phyloP scores from a whole-genome alignment of 2,888 invertebrate genomes.

The Operophtera brumata region DNA sequence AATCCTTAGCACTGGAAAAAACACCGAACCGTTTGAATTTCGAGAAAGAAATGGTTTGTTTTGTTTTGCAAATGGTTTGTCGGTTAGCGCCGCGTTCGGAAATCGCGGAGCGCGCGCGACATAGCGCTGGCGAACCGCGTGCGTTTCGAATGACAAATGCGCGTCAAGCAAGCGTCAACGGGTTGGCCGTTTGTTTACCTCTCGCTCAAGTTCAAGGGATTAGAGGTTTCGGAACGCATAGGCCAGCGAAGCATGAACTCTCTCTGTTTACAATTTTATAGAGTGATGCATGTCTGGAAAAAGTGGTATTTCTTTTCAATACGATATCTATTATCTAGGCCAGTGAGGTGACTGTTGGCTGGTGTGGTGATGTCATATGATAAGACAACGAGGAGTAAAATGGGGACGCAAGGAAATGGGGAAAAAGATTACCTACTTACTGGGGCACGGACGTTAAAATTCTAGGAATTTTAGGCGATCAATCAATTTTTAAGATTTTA shows the following conservation, averaged over 20 bases:
- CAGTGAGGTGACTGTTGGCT: slow-evolving; percentile 30
- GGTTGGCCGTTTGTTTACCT: slow-evolving; percentile 68
- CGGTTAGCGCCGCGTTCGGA: slow-evolving; percentile 46
- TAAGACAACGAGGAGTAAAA: slow-evolving; percentile 16
- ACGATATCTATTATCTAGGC: slow-evolving; percentile 23
- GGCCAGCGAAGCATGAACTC: slow-evolving; percentile 43
- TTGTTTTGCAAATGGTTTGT: slow-evolving; percentile 38
- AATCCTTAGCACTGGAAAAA: slow-evolving; percentile 17
- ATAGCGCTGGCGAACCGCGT: slow-evolving; percentile 56
- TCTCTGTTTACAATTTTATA: slow-evolving; percentile 26
- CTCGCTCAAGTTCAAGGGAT: slow-evolving; percentile 75
- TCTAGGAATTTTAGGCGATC: too few relatives aligned
- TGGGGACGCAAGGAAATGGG: background rate
- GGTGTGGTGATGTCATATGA: slow-evolving; percentile 34
- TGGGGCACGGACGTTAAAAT: too few relatives aligned
- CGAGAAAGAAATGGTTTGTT: slow-evolving; percentile 34
- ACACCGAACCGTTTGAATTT: slow-evolving; percentile 39
- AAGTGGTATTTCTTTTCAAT: slow-evolving; percentile 35
- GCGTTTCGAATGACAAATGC: slow-evolving; percentile 76
- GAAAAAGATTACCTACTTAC: too few relatives aligned
- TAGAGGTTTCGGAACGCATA: slow-evolving; percentile 45
- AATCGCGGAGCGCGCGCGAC: slow-evolving; percentile 54
- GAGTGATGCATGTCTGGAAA: slow-evolving; percentile 28
- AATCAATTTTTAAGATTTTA: too few relatives aligned
- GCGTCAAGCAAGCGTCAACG: slow-evolving; percentile 69